Evolutionary conservation across 2,888 invertebrate genomes (phyloP), one percentile per base, ranked within the genome.

Genomic region (Brachyopa scutellaris): DNA sequence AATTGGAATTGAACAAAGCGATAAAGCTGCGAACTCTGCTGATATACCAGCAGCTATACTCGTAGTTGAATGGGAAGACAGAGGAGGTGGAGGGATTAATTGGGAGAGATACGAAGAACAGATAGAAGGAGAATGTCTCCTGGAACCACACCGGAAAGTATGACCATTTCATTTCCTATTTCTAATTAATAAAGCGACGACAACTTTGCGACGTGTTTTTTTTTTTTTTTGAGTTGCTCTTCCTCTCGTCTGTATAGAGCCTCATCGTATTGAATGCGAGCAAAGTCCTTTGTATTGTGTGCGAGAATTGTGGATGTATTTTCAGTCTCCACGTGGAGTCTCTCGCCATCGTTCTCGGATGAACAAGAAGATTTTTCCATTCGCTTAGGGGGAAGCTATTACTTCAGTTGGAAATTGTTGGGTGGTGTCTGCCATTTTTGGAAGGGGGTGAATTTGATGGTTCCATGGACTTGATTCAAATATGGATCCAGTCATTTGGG

Each of bases 291-390:
- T 69, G 69, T 69, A 67, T 42, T 19, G 23, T 57, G 59, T 45
- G 66, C 51, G 23, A 5, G 26, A 42, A 17, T 49, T 59, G 64
- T 45, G 61, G 45, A n/a, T 42, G 31, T n/a, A 36, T 64, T 62
- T 61, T 45, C 29, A 31, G n/a, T 47, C 76, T 82, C 82, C 82
- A 82, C 82, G 82, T 82, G 82, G 82, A 82, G 82, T 82, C 74
- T 47, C 31, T 55, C 19, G 26, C 19, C 13, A 49, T n/a, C 36
- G 29, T 29, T 26, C 13, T 5, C 15, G 26, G 40, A 29, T 33
- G 49, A 40, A 29, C 36, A 21, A 29, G 33, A 49, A 26, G 51
- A 26, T 23, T 26, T 29, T 38, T 38, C 38, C 19, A 11, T 72
- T 29, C 40, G 49, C 45, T 66, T 49, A 47, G 45, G 51, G 38